Conservation (phyloP, 2,113 vertebrate genomes). For the Pundamilia nyererei region DNA sequence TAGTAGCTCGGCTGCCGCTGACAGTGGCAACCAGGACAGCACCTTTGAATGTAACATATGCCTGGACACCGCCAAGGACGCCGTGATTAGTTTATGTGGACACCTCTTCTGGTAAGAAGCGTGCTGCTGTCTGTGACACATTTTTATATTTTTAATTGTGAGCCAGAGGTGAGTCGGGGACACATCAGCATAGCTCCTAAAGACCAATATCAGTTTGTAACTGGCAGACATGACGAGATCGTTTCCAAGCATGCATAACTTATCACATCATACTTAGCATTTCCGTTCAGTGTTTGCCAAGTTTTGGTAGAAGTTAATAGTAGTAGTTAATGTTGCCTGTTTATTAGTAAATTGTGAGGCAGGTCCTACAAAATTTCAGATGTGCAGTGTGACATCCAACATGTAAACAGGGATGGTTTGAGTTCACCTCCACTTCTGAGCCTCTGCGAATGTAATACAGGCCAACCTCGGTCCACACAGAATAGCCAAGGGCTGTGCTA, state of each 20-base stretch:
- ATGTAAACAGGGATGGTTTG: not conserved
- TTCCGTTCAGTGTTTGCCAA: too few relatives aligned
- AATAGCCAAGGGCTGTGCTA: not conserved
- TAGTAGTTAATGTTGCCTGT: not conserved
- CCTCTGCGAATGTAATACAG: not conserved
- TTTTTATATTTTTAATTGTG: not conserved
- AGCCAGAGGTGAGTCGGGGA: not conserved
- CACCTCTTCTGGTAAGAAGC: slow-evolving; percentile 90
- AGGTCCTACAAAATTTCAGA: not conserved
- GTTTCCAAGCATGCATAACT: not conserved
- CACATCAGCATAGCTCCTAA: not conserved
- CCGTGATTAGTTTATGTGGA: slow-evolving; percentile 96
- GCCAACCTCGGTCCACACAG: not conserved
- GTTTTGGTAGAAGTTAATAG: not conserved
- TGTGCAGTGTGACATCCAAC: not conserved
- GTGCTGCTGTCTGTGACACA: not conserved
- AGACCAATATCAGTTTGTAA: not conserved
- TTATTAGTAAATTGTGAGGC: not conserved
- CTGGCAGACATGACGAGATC: not conserved
- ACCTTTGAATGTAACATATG: slow-evolving; percentile 99
- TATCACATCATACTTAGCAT: not conserved
- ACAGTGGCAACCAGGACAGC: slow-evolving; percentile 83
- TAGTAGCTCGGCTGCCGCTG: slow-evolving; percentile 76
- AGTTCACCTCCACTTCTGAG: not conserved
- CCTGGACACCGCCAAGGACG: slow-evolving; percentile 96